Evolutionary conservation across 2,113 vertebrate genomes (phyloP), one percentile per base, ranked within the genome.

Genomic region (Carlito syrichta): DNA sequence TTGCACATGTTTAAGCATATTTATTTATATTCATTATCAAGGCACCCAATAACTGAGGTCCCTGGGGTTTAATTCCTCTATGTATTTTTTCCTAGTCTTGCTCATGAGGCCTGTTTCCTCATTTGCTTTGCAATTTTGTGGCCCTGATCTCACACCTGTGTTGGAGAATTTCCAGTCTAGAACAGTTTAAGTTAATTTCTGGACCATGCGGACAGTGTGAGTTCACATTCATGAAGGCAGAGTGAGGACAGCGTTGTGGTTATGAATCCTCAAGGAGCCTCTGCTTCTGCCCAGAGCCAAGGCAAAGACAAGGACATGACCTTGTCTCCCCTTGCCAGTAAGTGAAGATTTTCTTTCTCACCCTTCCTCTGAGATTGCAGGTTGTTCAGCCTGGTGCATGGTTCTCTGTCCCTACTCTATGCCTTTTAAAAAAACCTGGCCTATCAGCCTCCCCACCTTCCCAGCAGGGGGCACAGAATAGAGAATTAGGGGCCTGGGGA

Each of bases 401-500:
- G 30, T 8, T 50, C 45, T 68, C 73, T 48, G 45, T 32, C 35
- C 8, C 45, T 48, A 20, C 48, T n/a, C 30, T 50, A 32, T 35
- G 43, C 48, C 17, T 77, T 30, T 35, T 8, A 35, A 9, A n/a
- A 78, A 89, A 4, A 35, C 25, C 7, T 52, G 60, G 32, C 1
- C 9, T 48, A 73, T 7, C 30, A 43, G 52, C 40, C 40, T 74
- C 40, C 32, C 76, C 20, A n/a, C n/a, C n/a, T n/a, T 54, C 40
- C 43, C 32, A 40, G 45, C 5, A 76, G 69, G 0, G 1, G 56
- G 76, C 56, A 54, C 11, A 71, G 25, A 54, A 54, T 17, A 10
- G 7, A 23, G n/a, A 27, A 56, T 7, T 78, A 45, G 27, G 58
- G 2, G 7, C 52, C 17, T 10, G 1, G 0, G 48, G 23, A n/a